A percentile compares a stretch with the other conserved stretches of the same genome.
Conservation (phyloP, 2,888 invertebrate genomes). For the Caenorhabditis panamensis region DNA sequence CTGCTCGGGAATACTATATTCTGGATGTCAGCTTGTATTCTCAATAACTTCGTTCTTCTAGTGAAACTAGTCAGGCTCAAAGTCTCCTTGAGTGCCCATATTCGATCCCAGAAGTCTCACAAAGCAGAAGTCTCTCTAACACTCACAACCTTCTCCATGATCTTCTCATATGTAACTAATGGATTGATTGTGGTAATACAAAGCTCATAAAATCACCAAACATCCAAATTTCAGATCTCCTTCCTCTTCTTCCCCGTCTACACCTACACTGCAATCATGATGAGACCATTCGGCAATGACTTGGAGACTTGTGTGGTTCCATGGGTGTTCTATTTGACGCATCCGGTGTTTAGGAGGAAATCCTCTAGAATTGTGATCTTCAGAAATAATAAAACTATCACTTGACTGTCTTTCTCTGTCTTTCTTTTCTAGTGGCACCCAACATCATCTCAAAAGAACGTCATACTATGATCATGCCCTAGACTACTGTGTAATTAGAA, state of each 20-base stretch:
- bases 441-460: too few relatives aligned
- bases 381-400: too few relatives aligned
- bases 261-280: constrained; percentile 45
- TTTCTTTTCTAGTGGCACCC: too few relatives aligned
- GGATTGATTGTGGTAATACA: constrained; percentile 35
- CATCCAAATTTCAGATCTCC: constrained; percentile 38
- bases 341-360: too few relatives aligned
- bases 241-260: constrained; percentile 3
- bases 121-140: constrained; percentile 40
- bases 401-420: too few relatives aligned
- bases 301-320: constrained; percentile 38
- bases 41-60: constrained; percentile 24
- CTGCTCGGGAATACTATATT: constrained; percentile 29
- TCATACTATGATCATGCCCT: too few relatives aligned
- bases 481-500: too few relatives aligned
- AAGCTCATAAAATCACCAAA: too few relatives aligned
- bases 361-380: too few relatives aligned
- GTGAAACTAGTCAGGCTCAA: too few relatives aligned
- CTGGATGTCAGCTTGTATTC: constrained; percentile 22
- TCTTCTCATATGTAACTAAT: constrained; percentile 33
- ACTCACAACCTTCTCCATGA: constrained; percentile 42
- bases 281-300: constrained; percentile 56
- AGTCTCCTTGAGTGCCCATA: neutral
- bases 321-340: constrained; percentile 51
- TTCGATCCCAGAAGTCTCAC: constrained; percentile 6